Conservation (phyloP, 1,140 invertebrate species). For the Drosophila azteca region DNA sequence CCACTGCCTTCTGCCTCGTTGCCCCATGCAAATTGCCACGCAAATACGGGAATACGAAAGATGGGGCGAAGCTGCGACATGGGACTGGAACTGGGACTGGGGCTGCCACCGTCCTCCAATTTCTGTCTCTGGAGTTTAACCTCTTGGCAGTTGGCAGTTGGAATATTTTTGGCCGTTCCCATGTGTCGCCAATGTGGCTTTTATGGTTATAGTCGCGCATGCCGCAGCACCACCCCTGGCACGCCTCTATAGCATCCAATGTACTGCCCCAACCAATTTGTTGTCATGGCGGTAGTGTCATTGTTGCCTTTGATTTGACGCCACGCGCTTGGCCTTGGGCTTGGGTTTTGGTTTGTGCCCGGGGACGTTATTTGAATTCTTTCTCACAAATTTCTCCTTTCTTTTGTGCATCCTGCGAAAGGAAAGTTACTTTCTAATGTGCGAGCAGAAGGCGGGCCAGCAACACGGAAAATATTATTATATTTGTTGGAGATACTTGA, state of each 20-base stretch:
- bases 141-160: slow-evolving; percentile 72
- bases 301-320: slow-evolving; percentile 66
- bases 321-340: slow-evolving; percentile 28
- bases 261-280: slow-evolving; percentile 12
- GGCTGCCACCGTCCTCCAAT: slow-evolving; percentile 43
- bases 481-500: slow-evolving; percentile 32
- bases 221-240: slow-evolving; percentile 12
- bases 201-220: slow-evolving; percentile 76
- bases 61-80: background rate
- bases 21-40: slow-evolving; percentile 63
- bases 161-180: slow-evolving; percentile 65
- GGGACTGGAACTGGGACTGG: background rate
- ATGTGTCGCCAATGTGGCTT: slow-evolving; percentile 79
- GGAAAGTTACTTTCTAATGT: slow-evolving; percentile 21
- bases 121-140: slow-evolving; percentile 73
- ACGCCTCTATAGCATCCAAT: background rate
- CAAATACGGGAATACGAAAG: slow-evolving; percentile 39
- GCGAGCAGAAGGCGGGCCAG: too few species aligned
- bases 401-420: slow-evolving; percentile 59
- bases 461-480: slow-evolving; percentile 48
- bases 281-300: slow-evolving; percentile 40
- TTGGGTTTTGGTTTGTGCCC: too few species aligned
- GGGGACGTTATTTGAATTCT: slow-evolving; percentile 65
- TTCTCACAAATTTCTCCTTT: slow-evolving; percentile 15
- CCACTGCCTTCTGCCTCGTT: slow-evolving; percentile 5